phyloP scores from a whole-genome alignment of 2,888 invertebrate species.

The Synergus gifuensis region DNA sequence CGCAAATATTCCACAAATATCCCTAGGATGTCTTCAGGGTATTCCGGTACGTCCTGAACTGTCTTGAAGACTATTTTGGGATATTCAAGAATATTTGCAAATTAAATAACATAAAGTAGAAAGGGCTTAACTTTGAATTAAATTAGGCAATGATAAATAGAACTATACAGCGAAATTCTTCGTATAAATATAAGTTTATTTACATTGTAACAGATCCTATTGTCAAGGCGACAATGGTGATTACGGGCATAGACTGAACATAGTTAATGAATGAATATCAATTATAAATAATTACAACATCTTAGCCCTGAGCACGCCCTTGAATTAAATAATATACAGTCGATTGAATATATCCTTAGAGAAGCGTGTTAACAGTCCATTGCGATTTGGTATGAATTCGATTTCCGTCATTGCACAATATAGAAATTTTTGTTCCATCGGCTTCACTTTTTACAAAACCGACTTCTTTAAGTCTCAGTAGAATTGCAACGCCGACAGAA shows the following conservation, averaged over 20 bases:
- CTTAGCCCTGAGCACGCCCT: slow-evolving; percentile 2
- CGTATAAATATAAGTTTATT: slow-evolving; percentile 78
- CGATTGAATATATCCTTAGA: slow-evolving; percentile 57
- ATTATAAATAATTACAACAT: neutral
- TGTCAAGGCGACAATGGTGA: slow-evolving; percentile 70
- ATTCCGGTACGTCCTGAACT: too few species aligned
- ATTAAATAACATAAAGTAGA: too few species aligned
- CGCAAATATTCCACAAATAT: too few species aligned
- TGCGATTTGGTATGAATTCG: slow-evolving; percentile 51
- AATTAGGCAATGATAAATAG: neutral
- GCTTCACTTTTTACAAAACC: slow-evolving; percentile 5
- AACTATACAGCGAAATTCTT: slow-evolving; percentile 45
- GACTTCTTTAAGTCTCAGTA: neutral
- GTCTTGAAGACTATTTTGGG: too few species aligned
- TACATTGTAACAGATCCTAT: slow-evolving; percentile 76
- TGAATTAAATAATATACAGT: slow-evolving; percentile 58
- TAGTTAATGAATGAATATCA: slow-evolving; percentile 66
- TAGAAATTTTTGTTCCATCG: slow-evolving; percentile 41
- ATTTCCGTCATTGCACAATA: slow-evolving; percentile 35
- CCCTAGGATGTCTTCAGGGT: too few species aligned
- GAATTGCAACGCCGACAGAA: neutral
- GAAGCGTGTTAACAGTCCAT: neutral
- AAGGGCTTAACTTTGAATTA: too few species aligned
- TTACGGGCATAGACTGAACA: slow-evolving; percentile 69
- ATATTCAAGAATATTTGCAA: too few species aligned